Evolutionary conservation across 2,113 vertebrate species (phyloP).

Genomic region (Notarius quadriscutis): DNA sequence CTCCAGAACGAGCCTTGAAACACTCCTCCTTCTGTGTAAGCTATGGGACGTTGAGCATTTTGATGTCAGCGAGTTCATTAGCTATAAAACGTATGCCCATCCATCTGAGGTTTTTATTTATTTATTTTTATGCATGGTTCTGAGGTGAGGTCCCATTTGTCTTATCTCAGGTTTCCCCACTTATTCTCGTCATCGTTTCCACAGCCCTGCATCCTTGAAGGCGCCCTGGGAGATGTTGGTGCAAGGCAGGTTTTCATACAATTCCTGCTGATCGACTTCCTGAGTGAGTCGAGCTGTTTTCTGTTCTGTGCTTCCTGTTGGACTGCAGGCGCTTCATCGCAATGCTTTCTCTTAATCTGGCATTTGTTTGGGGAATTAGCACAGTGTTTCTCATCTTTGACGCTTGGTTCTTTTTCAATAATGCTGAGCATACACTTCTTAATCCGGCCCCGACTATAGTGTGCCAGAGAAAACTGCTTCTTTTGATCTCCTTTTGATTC

Average conservation of each 20-base stretch:
- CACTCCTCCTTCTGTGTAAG: constrained; percentile 44
- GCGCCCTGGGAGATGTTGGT: background rate
- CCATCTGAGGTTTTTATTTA: no score
- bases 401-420: background rate
- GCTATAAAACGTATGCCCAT: background rate
- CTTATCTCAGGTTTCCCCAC: background rate
- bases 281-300: constrained; percentile 15
- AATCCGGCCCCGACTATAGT: background rate
- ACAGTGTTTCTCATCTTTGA: background rate
- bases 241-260: background rate
- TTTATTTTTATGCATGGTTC: background rate
- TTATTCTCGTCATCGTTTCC: background rate
- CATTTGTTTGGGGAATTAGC: constrained; percentile 30
- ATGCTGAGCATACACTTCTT: constrained; percentile 25
- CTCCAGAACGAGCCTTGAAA: constrained; percentile 49
- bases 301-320: background rate
- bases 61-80: constrained; percentile 13
- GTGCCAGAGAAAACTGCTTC: constrained; percentile 17
- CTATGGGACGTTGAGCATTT: background rate
- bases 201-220: background rate
- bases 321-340: constrained; percentile 6
- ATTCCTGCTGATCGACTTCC: constrained; percentile 4
- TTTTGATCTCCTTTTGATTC: constrained; percentile 18
- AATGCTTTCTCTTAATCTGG: background rate
- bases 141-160: background rate